Conservation (phyloP, 2,113 vertebrate genomes). For the Pedetes capensis region DNA sequence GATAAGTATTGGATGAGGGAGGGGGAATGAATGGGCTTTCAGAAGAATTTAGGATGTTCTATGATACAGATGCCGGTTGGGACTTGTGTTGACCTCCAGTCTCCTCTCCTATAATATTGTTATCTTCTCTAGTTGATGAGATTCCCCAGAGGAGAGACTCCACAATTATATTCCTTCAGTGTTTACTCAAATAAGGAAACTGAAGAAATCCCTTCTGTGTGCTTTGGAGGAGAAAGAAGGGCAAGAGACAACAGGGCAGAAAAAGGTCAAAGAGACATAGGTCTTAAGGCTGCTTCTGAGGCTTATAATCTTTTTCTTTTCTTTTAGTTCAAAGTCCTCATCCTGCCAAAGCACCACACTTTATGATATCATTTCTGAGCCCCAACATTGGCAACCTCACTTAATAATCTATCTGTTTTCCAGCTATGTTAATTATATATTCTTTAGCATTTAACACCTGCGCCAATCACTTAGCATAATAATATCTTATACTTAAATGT, state of each 20-base stretch:
- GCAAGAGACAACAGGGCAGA: too few relatives aligned
- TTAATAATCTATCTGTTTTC: slow-evolving; percentile 55
- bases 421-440: slow-evolving; percentile 60
- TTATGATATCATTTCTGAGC: background rate
- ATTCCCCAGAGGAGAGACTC: background rate
- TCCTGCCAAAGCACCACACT: background rate
- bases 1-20: background rate
- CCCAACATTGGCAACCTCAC: background rate
- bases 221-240: background rate
- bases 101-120: background rate
- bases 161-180: background rate
- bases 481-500: slow-evolving; percentile 45
- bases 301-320: background rate
- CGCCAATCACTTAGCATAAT: slow-evolving; percentile 54
- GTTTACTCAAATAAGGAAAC: background rate
- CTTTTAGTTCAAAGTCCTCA: background rate
- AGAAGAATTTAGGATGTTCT: background rate
- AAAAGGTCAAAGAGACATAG: background rate
- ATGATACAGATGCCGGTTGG: too few relatives aligned
- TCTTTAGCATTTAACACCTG: slow-evolving; percentile 51
- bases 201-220: background rate
- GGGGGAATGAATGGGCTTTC: background rate
- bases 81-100: background rate
- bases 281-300: background rate
- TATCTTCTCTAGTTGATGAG: background rate